Evolutionary conservation across 2,797 vertebrate species (phyloP).

Genomic region (Fundulus diaphanus): DNA sequence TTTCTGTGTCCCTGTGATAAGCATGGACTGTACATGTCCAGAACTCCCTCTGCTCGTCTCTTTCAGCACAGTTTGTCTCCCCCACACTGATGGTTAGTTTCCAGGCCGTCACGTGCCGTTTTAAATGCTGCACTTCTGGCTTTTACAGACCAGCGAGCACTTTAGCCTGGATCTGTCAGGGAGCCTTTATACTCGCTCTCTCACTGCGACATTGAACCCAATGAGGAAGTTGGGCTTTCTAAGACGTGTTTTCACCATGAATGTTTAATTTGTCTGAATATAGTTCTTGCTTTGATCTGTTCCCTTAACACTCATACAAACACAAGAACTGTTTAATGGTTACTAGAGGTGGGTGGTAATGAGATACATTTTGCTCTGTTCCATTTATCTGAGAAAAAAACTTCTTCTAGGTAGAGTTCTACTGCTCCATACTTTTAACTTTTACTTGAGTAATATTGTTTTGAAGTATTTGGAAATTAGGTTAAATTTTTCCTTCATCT

Average conservation of each 20-base stretch:
- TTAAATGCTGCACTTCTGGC: conserved; percentile 22
- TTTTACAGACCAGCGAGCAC: conserved; percentile 46
- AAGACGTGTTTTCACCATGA: conserved; percentile 38
- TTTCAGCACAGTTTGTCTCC: conserved; percentile 34
- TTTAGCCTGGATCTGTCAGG: conserved; percentile 45
- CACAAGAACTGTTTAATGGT: conserved; percentile 1
- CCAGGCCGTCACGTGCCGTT: conserved; percentile 30
- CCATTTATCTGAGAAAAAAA: background rate
- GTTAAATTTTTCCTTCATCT: too few species aligned
- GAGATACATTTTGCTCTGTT: background rate
- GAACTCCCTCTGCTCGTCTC: conserved; percentile 11
- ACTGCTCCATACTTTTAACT: background rate
- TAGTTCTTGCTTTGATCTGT: background rate
- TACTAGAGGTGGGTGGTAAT: too few species aligned
- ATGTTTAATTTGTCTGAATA: conserved; percentile 26
- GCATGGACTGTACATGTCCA: background rate
- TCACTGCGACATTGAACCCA: conserved; percentile 49
- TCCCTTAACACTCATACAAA: conserved; percentile 8
- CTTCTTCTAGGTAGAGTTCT: background rate
- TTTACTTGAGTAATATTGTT: background rate
- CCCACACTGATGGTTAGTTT: conserved; percentile 41
- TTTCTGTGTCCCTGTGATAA: background rate
- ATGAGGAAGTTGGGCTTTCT: conserved; percentile 37
- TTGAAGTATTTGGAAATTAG: background rate
- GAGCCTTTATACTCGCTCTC: conserved; percentile 41